These are phyloP conservation scores for Acrocyrtus sp. DNA, from an alignment of 2,888 invertebrate species.

Conservation along the genomic window DNA sequence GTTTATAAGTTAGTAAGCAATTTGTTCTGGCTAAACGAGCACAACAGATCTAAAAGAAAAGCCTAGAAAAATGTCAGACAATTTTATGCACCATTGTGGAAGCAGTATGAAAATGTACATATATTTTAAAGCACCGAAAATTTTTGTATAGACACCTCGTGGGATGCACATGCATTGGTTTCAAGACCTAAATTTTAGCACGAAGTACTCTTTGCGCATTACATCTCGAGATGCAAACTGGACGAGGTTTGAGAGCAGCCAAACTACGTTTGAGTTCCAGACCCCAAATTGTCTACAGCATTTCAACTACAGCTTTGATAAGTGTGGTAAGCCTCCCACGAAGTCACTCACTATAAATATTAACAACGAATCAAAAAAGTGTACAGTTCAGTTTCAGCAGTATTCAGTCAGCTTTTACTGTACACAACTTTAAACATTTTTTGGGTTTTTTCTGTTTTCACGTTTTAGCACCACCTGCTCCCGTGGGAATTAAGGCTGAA, in stretches of 20 bases:
- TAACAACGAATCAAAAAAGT: too few relatives aligned
- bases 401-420: neutral
- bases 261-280: constrained; percentile 49
- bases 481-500: constrained; percentile 31
- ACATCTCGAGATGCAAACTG: constrained; percentile 53
- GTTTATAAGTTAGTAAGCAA: too few relatives aligned
- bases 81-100: too few relatives aligned
- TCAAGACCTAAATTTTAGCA: constrained; percentile 53
- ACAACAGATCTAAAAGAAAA: too few relatives aligned
- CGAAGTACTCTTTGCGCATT: constrained; percentile 52
- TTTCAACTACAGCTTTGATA: constrained; percentile 55
- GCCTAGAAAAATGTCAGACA: too few relatives aligned
- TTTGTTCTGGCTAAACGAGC: too few relatives aligned
- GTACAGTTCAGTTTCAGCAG: neutral
- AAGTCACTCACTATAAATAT: too few relatives aligned
- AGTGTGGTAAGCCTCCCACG: constrained; percentile 63
- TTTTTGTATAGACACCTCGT: constrained; percentile 47
- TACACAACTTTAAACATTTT: neutral
- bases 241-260: constrained; percentile 50
- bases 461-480: constrained; percentile 55
- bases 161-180: constrained; percentile 60
- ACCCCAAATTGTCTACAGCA: constrained; percentile 59
- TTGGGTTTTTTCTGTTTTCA: too few relatives aligned
- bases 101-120: too few relatives aligned
- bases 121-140: too few relatives aligned